phyloP scores from a whole-genome alignment of 2,113 vertebrate species.

The Petroica traversi region DNA sequence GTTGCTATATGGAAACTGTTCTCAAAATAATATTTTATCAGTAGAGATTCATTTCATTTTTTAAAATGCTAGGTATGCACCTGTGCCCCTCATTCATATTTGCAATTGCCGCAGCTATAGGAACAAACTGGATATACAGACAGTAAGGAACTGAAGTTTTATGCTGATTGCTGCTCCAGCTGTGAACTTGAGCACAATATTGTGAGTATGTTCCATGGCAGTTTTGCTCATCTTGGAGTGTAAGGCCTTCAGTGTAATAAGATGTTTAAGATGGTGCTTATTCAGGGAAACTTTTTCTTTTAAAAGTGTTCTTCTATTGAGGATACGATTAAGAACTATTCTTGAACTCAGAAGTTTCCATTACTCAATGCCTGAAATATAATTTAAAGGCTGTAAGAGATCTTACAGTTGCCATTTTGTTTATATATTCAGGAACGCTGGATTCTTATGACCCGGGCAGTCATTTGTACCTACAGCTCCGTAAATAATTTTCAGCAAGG shows the following conservation, averaged over 20 bases:
- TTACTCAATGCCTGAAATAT: background rate
- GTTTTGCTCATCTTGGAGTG: background rate
- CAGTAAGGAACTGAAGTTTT: background rate
- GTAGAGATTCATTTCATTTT: background rate
- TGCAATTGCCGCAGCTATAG: background rate
- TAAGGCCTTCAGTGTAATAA: background rate
- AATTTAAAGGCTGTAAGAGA: background rate
- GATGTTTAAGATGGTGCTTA: background rate
- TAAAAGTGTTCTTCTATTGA: background rate
- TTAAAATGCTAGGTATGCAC: background rate
- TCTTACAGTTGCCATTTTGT: background rate
- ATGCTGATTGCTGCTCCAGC: background rate
- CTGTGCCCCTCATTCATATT: background rate
- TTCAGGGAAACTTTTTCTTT: background rate
- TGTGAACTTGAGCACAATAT: background rate
- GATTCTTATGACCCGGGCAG: background rate
- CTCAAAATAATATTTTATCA: background rate
- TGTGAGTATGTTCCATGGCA: background rate
- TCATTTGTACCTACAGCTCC: background rate
- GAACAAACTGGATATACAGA: background rate
- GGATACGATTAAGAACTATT: background rate
- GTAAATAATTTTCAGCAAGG: background rate
- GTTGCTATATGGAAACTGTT: background rate
- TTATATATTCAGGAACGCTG: background rate
- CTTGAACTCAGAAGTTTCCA: background rate